These are phyloP conservation scores for Terrapene triunguis DNA, from an alignment of 2,113 vertebrate species.

Conservation along the genomic window DNA sequence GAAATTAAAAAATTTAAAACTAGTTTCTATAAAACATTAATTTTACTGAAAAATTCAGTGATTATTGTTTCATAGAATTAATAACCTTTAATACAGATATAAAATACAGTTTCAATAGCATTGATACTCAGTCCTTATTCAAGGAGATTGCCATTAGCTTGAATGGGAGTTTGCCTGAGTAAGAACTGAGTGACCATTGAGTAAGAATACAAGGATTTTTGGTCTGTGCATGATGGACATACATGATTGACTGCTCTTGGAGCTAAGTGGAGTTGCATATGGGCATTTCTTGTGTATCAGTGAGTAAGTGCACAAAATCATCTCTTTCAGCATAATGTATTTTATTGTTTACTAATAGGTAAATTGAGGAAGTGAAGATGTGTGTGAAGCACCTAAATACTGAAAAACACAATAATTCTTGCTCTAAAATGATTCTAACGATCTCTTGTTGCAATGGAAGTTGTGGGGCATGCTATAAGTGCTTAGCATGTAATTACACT, in stretches of 20 bases:
- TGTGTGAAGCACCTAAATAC: background rate
- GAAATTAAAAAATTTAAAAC: background rate
- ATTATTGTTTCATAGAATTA: background rate
- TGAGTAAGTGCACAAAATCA: background rate
- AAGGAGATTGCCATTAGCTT: background rate
- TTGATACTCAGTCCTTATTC: background rate
- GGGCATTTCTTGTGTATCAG: background rate
- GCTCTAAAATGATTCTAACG: background rate
- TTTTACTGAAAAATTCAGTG: background rate
- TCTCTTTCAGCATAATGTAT: background rate
- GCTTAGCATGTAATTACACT: background rate
- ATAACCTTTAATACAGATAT: background rate
- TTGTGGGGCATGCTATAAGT: background rate
- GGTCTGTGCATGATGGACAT: background rate
- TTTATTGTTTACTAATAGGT: background rate
- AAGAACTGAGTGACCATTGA: background rate
- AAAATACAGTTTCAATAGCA: background rate
- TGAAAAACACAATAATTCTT: background rate
- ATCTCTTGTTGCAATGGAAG: background rate
- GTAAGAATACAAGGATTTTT: background rate
- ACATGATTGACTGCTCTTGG: background rate
- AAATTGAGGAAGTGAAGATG: background rate
- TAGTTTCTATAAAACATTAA: background rate
- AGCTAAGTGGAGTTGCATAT: background rate
- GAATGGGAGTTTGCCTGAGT: background rate